Conservation (phyloP, 2,113 vertebrate species). For the Malurus elegans region DNA sequence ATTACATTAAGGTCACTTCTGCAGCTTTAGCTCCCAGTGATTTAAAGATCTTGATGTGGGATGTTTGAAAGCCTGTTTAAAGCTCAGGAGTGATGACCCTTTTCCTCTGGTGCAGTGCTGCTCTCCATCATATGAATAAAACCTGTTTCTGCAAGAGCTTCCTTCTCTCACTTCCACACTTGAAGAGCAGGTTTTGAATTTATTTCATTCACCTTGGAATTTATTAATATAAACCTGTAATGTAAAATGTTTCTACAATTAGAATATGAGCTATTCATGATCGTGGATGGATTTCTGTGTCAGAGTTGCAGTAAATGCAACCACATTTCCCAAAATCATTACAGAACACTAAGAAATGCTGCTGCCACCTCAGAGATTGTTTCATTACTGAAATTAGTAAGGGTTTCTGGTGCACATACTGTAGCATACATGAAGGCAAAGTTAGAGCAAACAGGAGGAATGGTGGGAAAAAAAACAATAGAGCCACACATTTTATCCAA, state of each 20-base stretch:
- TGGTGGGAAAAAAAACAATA: neutral
- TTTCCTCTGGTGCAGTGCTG: neutral
- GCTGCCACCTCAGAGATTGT: neutral
- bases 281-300: neutral
- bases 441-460: neutral
- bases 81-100: conserved; percentile 19
- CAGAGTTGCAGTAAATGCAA: neutral
- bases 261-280: neutral
- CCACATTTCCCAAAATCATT: neutral
- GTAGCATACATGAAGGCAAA: neutral
- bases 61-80: conserved; percentile 31
- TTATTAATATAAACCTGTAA: neutral
- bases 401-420: neutral
- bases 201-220: neutral
- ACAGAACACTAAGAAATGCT: neutral
- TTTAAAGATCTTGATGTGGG: neutral
- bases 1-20: neutral
- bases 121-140: neutral
- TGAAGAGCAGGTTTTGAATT: neutral
- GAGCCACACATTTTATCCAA: neutral
- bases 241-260: neutral
- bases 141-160: neutral
- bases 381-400: neutral
- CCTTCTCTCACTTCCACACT: neutral
- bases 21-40: neutral